Conservation (phyloP, 2,888 invertebrate species). For the Ecdyonurus torrentis region DNA sequence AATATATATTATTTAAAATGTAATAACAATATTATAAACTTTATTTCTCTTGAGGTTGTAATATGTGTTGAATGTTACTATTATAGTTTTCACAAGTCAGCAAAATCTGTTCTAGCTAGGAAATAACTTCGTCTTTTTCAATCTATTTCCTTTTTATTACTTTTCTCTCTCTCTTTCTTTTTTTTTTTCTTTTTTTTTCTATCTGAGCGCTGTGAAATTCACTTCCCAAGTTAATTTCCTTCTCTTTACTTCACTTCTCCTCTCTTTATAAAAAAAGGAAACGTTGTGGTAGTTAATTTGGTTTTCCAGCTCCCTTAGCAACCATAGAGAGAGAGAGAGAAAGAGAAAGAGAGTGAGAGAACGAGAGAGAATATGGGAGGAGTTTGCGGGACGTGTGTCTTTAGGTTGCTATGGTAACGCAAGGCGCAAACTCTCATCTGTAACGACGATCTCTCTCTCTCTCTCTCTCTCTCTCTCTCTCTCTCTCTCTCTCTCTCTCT, state of each 20-base stretch:
- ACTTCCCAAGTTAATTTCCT: background rate
- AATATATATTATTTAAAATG: background rate
- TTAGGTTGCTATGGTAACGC: background rate
- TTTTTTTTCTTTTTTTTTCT: background rate
- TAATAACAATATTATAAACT: background rate
- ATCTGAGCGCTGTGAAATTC: background rate
- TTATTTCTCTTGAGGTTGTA: background rate
- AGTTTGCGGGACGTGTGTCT: background rate
- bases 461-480: background rate
- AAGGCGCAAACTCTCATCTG: background rate
- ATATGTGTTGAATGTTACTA: background rate
- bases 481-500: background rate
- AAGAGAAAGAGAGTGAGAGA: background rate
- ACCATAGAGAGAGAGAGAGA: background rate
- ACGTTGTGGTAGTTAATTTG: background rate
- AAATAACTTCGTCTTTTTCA: background rate
- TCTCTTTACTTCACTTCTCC: background rate
- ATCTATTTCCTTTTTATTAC: background rate
- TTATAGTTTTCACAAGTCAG: background rate
- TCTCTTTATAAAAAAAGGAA: background rate
- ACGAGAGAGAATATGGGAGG: background rate
- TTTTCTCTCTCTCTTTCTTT: background rate
- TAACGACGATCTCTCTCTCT: slow-evolving; percentile 4
- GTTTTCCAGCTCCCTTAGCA: background rate
- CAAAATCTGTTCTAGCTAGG: background rate